Conservation (phyloP, 2,888 invertebrate species). For the Lepidochitona cinerea region DNA sequence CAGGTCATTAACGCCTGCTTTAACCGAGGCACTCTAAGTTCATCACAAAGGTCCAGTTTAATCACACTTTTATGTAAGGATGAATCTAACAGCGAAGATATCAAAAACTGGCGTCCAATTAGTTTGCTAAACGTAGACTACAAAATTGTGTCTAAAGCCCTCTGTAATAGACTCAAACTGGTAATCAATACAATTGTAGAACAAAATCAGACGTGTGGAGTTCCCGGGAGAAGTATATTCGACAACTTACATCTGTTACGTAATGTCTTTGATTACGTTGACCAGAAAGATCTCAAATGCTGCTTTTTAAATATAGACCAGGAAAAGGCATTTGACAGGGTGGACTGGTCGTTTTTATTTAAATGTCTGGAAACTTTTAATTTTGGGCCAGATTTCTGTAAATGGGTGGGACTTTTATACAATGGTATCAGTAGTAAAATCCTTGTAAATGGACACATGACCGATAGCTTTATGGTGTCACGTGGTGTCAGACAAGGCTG, state of each 20-base stretch:
- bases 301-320: constrained; percentile 38
- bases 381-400: neutral
- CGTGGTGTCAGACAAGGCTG: constrained; percentile 9
- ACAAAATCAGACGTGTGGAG: constrained; percentile 37
- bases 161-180: constrained; percentile 26
- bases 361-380: constrained; percentile 30
- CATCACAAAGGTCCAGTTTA: constrained; percentile 15
- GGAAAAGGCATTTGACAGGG: constrained; percentile 43
- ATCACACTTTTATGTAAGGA: constrained; percentile 38
- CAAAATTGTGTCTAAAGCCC: constrained; percentile 36
- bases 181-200: constrained; percentile 28
- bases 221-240: constrained; percentile 34
- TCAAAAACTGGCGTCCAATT: constrained; percentile 32
- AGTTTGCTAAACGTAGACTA: constrained; percentile 32
- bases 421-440: neutral
- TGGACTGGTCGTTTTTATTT: constrained; percentile 33
- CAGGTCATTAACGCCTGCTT: neutral
- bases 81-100: constrained; percentile 13
- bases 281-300: constrained; percentile 30
- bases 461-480: neutral
- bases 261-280: constrained; percentile 31
- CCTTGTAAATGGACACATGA: neutral
- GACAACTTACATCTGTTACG: constrained; percentile 36
- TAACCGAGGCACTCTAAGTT: neutral
- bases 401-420: constrained; percentile 27